phyloP scores from a whole-genome alignment of 2,113 vertebrate species.

The Pogona vitticeps region DNA sequence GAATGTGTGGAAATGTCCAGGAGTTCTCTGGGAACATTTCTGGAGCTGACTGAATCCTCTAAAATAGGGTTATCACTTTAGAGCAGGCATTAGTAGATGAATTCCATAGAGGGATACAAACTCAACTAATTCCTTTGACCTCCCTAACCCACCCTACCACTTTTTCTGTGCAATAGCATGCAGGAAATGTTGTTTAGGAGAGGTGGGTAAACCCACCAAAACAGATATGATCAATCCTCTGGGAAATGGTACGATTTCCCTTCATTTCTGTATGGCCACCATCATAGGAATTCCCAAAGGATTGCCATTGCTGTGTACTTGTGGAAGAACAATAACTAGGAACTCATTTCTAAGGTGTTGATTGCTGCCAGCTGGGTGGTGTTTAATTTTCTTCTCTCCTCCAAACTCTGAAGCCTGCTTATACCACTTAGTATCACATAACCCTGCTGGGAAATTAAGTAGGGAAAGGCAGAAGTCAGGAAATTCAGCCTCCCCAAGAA shows the following conservation, averaged over 20 bases:
- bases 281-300: background rate
- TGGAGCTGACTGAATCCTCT: too few relatives aligned
- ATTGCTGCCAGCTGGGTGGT: background rate
- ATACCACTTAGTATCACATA: background rate
- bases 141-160: background rate
- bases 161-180: background rate
- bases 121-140: background rate
- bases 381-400: background rate
- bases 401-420: background rate
- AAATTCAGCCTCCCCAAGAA: background rate
- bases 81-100: too few relatives aligned
- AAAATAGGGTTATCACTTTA: too few relatives aligned
- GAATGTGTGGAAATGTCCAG: too few relatives aligned
- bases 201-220: background rate
- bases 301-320: background rate
- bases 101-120: background rate
- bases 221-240: background rate
- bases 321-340: background rate
- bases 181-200: background rate
- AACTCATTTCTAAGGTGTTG: background rate
- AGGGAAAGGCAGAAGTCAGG: constrained; percentile 1
- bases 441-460: constrained; percentile 11
- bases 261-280: background rate
- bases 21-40: too few relatives aligned
- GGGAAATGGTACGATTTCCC: background rate